phyloP scores from a whole-genome alignment of 2,797 vertebrate species.

The Pempheris klunzingeri region DNA sequence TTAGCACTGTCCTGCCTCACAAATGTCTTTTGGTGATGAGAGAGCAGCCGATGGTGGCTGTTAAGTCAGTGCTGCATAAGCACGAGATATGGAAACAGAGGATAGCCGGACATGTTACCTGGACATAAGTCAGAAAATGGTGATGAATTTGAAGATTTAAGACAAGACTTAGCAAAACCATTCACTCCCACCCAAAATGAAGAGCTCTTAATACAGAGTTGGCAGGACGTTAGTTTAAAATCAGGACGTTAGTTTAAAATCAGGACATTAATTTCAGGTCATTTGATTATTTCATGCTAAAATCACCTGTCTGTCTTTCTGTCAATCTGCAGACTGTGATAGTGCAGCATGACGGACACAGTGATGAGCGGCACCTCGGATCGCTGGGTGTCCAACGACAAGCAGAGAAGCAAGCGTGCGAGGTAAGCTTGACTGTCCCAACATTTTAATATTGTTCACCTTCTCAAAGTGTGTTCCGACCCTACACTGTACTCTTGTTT shows the following conservation, averaged over 20 bases:
- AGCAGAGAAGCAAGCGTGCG: constrained; percentile 77
- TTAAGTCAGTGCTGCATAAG: constrained; percentile 48
- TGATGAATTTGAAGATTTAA: constrained; percentile 8
- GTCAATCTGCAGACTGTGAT: constrained; percentile 51
- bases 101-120: constrained; percentile 1
- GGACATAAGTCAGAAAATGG: constrained; percentile 9
- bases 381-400: constrained; percentile 81
- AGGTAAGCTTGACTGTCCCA: constrained; percentile 67
- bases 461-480: neutral
- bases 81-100: constrained; percentile 19
- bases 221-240: too few relatives aligned
- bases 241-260: neutral
- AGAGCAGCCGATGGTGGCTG: constrained; percentile 20
- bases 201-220: constrained; percentile 5
- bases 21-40: constrained; percentile 42
- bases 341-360: constrained; percentile 83
- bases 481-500: constrained; percentile 38
- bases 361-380: constrained; percentile 82
- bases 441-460: neutral
- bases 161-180: neutral
- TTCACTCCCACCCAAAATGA: neutral
- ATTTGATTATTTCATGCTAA: neutral
- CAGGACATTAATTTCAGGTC: neutral
- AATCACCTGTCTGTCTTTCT: constrained; percentile 15
- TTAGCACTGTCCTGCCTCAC: constrained; percentile 47